Base-by-base conservation (phyloP, 2,888 invertebrate genomes). In the Azorinus chamasolen region DNA sequence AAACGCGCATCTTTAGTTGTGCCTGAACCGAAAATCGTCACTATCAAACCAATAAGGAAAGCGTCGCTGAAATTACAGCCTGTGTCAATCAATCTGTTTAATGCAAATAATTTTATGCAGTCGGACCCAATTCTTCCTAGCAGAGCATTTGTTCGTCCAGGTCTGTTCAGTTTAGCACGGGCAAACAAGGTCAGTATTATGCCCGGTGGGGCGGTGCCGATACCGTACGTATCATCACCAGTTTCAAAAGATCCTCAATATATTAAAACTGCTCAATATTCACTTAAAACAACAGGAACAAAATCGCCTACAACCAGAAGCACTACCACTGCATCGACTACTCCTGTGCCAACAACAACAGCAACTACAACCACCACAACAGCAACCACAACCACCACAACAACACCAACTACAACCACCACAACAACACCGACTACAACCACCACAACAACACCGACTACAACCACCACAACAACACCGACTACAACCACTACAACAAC, bases 371-470 rank as follows among this genome's bases (percentile, higher is more conserved):
- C 24, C 25, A 48, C 50, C 14, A 48, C 46, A 1, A 27, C 27
- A 32, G 14, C 32, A 22, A 51, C 51, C 57, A 69, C 39, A 73
- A 71, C 61, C 8, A 65, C 22, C 61, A 76, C 24, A 69, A 79
- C 61, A 54, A 69, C 50, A 79, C 74, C 41, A 65, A 69, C 55
- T 53, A 50, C 16, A 75, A 50, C 43, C 45, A 41, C 41, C 70
- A 77, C 50, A 55, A 65, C 46, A 74, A 77, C 55, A 76, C 65
- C 22, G 69, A 63, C 59, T 48, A 71, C 27, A 16, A 4, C 10
- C 4, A 3, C 50, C 8, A 18, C 18, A 3, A 22, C 22, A 3
- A 22, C 8, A 4, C 8, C 50, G 20, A 22, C 12, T 22, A 50
- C 50, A 22, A 18, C 50, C 5, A 22, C 2, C 8, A 53, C 70